phyloP scores from a whole-genome alignment of 2,113 vertebrate genomes.

The Xiphophorus hellerii region DNA sequence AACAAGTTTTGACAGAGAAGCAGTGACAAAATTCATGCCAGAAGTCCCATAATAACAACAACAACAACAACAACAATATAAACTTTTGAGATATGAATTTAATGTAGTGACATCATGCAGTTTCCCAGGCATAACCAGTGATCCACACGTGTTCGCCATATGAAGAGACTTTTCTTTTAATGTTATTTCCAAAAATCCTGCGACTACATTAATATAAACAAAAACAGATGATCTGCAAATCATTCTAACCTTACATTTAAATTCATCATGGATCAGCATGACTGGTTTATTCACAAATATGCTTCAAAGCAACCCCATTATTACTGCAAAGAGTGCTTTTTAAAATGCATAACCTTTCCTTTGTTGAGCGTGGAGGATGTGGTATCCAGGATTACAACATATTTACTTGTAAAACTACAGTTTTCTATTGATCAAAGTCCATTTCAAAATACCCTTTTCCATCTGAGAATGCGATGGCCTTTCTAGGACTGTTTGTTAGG shows the following conservation, averaged over 20 bases:
- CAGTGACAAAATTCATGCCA: neutral
- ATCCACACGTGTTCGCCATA: neutral
- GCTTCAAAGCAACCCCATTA: too few relatives aligned
- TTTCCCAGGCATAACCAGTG: neutral
- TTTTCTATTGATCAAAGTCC: neutral
- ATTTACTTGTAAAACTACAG: neutral
- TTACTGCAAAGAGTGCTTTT: neutral
- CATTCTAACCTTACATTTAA: too few relatives aligned
- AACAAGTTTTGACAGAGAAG: constrained; percentile 13
- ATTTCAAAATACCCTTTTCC: neutral
- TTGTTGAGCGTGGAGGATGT: neutral
- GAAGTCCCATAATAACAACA: neutral
- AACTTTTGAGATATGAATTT: neutral
- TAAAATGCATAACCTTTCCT: neutral
- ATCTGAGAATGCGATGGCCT: neutral
- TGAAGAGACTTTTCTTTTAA: neutral
- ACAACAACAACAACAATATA: too few relatives aligned
- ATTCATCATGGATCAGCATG: too few relatives aligned
- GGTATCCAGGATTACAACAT: neutral
- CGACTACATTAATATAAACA: neutral
- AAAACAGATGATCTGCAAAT: neutral
- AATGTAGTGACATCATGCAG: neutral
- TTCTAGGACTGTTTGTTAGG: neutral
- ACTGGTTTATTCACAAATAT: too few relatives aligned
- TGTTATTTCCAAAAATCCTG: neutral